A percentile compares a stretch with the other conserved stretches of the same genome.
These are phyloP conservation scores for Pica pica DNA, from an alignment of 2,113 vertebrate species.

Conservation along the genomic window DNA sequence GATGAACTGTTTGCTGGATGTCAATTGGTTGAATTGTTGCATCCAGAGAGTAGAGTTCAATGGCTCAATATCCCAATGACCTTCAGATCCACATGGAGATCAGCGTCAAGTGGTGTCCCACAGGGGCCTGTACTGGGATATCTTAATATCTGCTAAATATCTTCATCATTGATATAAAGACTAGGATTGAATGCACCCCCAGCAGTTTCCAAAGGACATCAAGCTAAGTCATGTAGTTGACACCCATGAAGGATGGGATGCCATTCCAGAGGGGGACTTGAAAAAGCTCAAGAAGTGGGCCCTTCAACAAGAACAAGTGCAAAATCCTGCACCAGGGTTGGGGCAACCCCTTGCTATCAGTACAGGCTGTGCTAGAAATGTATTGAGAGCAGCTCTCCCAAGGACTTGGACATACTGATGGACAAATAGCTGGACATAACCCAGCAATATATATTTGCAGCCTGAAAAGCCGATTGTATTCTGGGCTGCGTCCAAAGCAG, in stretches of 20 bases:
- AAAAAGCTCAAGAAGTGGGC: rapidly evolving
- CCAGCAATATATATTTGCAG: rapidly evolving
- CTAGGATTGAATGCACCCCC: neutral
- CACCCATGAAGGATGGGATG: neutral
- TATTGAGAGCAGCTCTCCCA: neutral
- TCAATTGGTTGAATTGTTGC: neutral
- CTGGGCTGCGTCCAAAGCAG: neutral
- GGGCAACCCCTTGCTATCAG: rapidly evolving
- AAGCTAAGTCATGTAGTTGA: neutral
- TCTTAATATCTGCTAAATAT: neutral
- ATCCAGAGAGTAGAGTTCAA: neutral
- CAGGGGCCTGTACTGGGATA: rapidly evolving
- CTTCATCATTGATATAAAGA: neutral
- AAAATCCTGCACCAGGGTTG: rapidly evolving
- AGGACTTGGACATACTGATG: neutral
- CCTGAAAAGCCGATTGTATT: rapidly evolving
- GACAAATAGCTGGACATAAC: neutral
- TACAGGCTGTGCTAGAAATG: neutral
- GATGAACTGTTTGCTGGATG: neutral
- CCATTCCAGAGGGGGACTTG: rapidly evolving
- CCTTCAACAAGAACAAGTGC: neutral
- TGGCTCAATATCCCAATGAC: neutral
- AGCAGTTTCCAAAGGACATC: neutral
- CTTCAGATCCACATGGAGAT: neutral
- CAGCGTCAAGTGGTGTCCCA: rapidly evolving